These are phyloP conservation scores for Phylloscopus collybita DNA, from an alignment of 2,797 vertebrate species.

Conservation along the genomic window DNA sequence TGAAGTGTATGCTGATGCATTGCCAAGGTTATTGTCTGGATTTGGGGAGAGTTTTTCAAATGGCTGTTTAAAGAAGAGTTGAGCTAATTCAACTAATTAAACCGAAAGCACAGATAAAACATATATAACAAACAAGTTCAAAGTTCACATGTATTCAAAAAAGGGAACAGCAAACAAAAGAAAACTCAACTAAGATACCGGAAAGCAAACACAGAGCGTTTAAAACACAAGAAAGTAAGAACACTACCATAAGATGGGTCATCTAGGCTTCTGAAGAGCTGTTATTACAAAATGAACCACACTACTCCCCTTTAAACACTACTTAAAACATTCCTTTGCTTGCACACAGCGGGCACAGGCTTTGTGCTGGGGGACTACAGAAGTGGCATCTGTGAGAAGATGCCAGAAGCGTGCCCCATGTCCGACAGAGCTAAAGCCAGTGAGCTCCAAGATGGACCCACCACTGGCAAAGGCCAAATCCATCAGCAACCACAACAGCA, in stretches of 20 bases:
- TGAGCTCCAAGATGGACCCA: fast-evolving
- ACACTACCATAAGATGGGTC: not conserved
- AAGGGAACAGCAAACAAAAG: not conserved
- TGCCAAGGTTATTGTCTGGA: not conserved
- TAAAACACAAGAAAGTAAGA: not conserved
- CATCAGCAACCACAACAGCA: fast-evolving
- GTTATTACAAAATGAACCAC: not conserved
- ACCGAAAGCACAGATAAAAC: not conserved
- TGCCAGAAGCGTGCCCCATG: fast-evolving
- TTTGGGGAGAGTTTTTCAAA: not conserved
- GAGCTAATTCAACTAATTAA: not conserved
- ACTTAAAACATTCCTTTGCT: not conserved
- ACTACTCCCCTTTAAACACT: not conserved
- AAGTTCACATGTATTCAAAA: not conserved
- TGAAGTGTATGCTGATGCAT: not conserved
- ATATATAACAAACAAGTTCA: not conserved
- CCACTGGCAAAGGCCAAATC: not conserved
- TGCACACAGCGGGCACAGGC: not conserved
- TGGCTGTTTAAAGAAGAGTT: not conserved
- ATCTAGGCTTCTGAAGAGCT: not conserved
- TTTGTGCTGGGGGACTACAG: not conserved
- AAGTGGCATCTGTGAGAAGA: not conserved
- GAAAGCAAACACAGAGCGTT: not conserved
- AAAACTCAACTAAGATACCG: not conserved
- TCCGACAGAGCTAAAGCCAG: not conserved